Conservation (phyloP, 2,797 vertebrate genomes). For the Fratercula arctica region DNA sequence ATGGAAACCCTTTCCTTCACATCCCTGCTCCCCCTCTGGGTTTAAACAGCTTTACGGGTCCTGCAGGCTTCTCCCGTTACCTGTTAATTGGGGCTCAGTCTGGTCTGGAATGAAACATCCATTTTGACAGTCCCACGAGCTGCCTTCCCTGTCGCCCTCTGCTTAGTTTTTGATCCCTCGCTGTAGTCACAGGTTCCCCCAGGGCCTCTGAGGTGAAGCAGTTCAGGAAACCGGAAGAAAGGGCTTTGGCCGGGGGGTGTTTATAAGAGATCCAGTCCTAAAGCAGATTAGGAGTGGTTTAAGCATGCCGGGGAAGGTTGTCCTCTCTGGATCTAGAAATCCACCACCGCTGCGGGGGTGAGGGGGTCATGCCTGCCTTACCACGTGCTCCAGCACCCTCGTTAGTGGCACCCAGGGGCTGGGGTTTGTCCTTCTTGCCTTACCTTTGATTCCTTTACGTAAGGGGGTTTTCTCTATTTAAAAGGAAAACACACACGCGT, state of each 20-base stretch:
- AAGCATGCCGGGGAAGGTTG: constrained; percentile 63
- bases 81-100: background rate
- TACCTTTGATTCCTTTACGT: constrained; percentile 57
- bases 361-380: constrained; percentile 38
- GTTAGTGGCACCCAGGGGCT: background rate
- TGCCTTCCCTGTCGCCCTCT: background rate
- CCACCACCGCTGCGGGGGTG: background rate
- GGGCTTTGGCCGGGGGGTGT: constrained; percentile 54
- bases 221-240: constrained; percentile 60
- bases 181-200: constrained; percentile 16
- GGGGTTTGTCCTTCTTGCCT: constrained; percentile 18
- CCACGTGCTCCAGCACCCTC: background rate
- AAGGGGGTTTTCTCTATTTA: constrained; percentile 29
- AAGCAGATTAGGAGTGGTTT: constrained; percentile 69
- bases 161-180: background rate
- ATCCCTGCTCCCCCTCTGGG: accelerated
- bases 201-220: constrained; percentile 60
- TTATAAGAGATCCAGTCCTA: constrained; percentile 53
- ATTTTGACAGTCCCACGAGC: background rate
- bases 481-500: background rate
- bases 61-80: background rate
- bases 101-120: background rate
- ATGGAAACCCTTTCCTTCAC: background rate
- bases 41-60: background rate
- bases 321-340: constrained; percentile 58